Evolutionary conservation across 2,888 invertebrate genomes (phyloP), one percentile per base, ranked within the genome.

Genomic region (Entomobrya proxima): DNA sequence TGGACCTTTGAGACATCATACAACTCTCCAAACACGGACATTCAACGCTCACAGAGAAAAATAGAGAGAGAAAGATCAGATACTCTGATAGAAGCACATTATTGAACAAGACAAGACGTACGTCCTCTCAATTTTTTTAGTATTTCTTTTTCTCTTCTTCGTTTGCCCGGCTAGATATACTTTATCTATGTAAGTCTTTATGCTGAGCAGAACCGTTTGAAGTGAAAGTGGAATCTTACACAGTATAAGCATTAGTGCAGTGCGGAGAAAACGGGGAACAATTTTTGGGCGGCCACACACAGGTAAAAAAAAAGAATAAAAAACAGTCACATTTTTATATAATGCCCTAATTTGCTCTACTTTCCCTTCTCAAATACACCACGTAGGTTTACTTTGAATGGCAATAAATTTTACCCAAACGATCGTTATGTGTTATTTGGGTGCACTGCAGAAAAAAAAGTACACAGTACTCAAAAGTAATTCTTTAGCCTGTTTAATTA

Each of bases 1-100:
- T 58, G 44, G 52, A 83, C 76, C 83, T 83, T 55, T 27, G 83
- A 83, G 83, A 76, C 83, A 69, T 69, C 83, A 80, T 76, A 76
- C 75, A 74, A 58, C 72, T 77, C 77, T 72, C 61, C 52, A 72
- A 79, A n/a, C n/a, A n/a, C n/a, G n/a, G n/a, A n/a, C n/a, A n/a
- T n/a, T n/a, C n/a, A n/a, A n/a, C n/a, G n/a, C n/a, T n/a, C n/a
- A n/a, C n/a, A n/a, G n/a, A n/a, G n/a, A n/a, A n/a, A n/a, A n/a
- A n/a, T n/a, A n/a, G n/a, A n/a, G n/a, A 9, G n/a, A 47, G n/a
- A 72, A 55, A 75, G 78, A 74, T 79, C 85, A 52, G 67, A 64
- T 85, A 61, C 67, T 72, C 40, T 55, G 75, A 75, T 75, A 75
- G 32, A 27, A 21, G n/a, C 27, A 44, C 47, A 47, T 27, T 21